Conservation (phyloP, 2,797 vertebrate genomes). For the Lindbergichthys nudifrons region DNA sequence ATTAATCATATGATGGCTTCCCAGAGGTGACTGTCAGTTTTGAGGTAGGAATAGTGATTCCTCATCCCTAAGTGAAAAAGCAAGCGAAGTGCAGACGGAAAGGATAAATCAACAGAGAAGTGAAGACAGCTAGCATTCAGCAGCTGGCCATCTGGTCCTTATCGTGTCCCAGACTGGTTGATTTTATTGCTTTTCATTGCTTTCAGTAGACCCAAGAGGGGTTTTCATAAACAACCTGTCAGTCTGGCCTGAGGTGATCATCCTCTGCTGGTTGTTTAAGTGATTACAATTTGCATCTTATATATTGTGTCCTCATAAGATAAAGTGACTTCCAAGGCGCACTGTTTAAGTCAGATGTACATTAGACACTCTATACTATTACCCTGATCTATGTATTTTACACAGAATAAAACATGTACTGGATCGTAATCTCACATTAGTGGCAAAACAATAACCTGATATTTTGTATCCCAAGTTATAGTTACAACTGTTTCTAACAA, state of each 20-base stretch:
- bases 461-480: neutral
- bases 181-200: constrained; percentile 88
- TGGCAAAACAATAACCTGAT: neutral
- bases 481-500: neutral
- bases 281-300: constrained; percentile 69
- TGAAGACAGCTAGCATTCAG: constrained; percentile 83
- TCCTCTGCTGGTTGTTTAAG: constrained; percentile 70
- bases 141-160: constrained; percentile 82
- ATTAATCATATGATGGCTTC: constrained; percentile 83
- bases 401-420: neutral
- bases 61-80: constrained; percentile 86
- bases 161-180: constrained; percentile 71
- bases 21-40: constrained; percentile 81
- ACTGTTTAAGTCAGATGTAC: constrained; percentile 17
- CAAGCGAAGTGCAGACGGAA: constrained; percentile 81
- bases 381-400: neutral
- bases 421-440: neutral
- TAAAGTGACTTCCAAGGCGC: constrained; percentile 27
- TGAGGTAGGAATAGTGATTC: constrained; percentile 77
- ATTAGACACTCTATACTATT: neutral
- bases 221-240: constrained; percentile 75
- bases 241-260: constrained; percentile 67
- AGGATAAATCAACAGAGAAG: constrained; percentile 82
- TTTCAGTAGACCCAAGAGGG: constrained; percentile 75
- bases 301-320: constrained; percentile 44